Evolutionary conservation across 2,888 invertebrate genomes (phyloP).

Genomic region (Amphipyra berbera): DNA sequence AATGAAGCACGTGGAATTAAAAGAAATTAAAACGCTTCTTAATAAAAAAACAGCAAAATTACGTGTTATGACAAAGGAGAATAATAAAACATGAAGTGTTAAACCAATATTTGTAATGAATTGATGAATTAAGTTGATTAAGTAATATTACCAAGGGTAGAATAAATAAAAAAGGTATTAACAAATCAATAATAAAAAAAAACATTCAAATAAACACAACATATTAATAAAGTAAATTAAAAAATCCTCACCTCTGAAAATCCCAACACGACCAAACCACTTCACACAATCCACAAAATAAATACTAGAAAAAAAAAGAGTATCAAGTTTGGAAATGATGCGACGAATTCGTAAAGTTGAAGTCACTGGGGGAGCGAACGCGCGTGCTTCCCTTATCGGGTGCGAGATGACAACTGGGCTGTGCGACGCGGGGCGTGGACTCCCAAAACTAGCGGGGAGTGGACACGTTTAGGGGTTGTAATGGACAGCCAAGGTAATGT

Average conservation of each 20-base stretch:
- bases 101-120: neutral
- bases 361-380: slow-evolving; percentile 37
- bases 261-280: slow-evolving; percentile 45
- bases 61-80: neutral
- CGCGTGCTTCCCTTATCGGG: slow-evolving; percentile 55
- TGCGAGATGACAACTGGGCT: slow-evolving; percentile 60
- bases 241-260: slow-evolving; percentile 46
- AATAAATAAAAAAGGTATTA: neutral
- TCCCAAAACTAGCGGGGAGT: slow-evolving; percentile 67
- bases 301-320: slow-evolving; percentile 24
- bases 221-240: neutral
- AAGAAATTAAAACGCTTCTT: no score
- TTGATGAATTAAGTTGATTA: neutral
- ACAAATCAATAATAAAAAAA: neutral
- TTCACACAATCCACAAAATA: slow-evolving; percentile 56
- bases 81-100: neutral
- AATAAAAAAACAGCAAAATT: no score
- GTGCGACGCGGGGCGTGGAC: slow-evolving; percentile 66
- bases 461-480: slow-evolving; percentile 54
- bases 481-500: slow-evolving; percentile 61
- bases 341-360: slow-evolving; percentile 57
- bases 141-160: neutral
- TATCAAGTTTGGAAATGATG: slow-evolving; percentile 37
- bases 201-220: neutral
- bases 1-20: no score